A percentile compares a stretch with the other conserved stretches of the same genome.
These are phyloP conservation scores for Psophia crepitans DNA, from an alignment of 2,113 vertebrate genomes.

Conservation along the genomic window DNA sequence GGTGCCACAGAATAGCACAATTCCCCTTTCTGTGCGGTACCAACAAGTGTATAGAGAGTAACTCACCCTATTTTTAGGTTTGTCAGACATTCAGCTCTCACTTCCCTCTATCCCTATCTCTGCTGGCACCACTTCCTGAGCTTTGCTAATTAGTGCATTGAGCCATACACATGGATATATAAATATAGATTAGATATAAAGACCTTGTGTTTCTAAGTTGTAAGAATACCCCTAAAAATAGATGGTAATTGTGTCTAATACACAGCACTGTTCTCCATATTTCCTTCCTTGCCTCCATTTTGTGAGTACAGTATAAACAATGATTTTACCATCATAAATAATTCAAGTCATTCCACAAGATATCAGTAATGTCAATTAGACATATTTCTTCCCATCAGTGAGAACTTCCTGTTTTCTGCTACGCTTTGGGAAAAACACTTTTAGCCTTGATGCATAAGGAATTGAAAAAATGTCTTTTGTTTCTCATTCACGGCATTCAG, in stretches of 20 bases:
- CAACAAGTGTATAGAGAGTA: not conserved
- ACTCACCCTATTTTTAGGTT: constrained; percentile 4
- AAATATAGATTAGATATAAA: constrained; percentile 52
- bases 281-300: constrained; percentile 52
- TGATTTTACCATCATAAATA: constrained; percentile 39
- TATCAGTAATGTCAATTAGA: constrained; percentile 11
- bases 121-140: constrained; percentile 41
- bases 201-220: constrained; percentile 1
- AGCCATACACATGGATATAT: constrained; percentile 18
- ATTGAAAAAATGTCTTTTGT: not conserved
- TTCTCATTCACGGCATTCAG: too few relatives aligned
- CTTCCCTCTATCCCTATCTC: not conserved
- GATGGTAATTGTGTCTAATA: not conserved
- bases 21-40: not conserved
- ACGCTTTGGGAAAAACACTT: not conserved
- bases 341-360: not conserved
- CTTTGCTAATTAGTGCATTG: constrained; percentile 1
- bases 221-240: constrained; percentile 47
- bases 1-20: not conserved
- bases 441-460: not conserved
- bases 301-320: constrained; percentile 21
- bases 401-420: constrained; percentile 27
- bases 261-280: not conserved
- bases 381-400: not conserved
- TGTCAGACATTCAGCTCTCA: not conserved